Percentiles rank a stretch among this genome's conserved stretches.
Conservation (phyloP, 2,888 invertebrate genomes). For the Andrena haemorrhoa region DNA sequence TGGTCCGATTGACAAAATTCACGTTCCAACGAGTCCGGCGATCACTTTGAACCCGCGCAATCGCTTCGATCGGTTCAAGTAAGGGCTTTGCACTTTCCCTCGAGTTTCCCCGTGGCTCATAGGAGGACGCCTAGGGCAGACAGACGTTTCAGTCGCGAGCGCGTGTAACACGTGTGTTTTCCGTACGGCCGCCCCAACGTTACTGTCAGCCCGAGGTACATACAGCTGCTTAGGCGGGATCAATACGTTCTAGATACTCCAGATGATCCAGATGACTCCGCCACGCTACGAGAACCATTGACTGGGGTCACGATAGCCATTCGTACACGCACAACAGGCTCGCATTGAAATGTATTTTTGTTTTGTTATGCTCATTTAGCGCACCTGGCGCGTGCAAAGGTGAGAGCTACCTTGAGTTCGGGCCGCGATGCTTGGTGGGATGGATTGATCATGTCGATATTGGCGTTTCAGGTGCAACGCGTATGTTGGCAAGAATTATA, state of each 20-base stretch:
- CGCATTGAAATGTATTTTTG: neutral
- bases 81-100: constrained; percentile 47
- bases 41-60: constrained; percentile 4
- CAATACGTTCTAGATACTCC: constrained; percentile 82
- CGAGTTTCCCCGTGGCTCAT: constrained; percentile 37
- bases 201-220: constrained; percentile 80
- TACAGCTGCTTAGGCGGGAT: constrained; percentile 81
- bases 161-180: constrained; percentile 77
- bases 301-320: constrained; percentile 44
- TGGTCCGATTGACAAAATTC: neutral
- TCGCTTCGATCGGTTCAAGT: constrained; percentile 19
- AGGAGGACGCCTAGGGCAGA: constrained; percentile 19
- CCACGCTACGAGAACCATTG: constrained; percentile 59
- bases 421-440: neutral
- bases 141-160: constrained; percentile 50
- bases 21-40: neutral
- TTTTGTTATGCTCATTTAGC: neutral
- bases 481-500: neutral
- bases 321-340: neutral
- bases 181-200: constrained; percentile 80
- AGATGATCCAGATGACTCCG: constrained; percentile 75
- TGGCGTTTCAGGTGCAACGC: neutral
- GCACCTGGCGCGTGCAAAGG: neutral
- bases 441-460: neutral
- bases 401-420: neutral